phyloP scores from a whole-genome alignment of 2,888 invertebrate species.

The Napeogenes sylphis region DNA sequence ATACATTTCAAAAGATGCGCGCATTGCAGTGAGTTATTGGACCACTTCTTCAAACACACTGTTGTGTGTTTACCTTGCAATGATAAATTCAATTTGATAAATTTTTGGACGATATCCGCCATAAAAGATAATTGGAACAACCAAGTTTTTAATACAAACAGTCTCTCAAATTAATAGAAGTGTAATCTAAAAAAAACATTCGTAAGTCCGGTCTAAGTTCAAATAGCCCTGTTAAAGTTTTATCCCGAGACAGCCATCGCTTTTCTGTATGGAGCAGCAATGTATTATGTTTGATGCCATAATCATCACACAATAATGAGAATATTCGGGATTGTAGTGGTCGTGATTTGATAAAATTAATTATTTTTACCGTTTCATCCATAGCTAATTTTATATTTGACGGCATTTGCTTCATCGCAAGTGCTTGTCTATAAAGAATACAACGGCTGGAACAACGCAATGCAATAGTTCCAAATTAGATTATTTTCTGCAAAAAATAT shows the following conservation, averaged over 20 bases:
- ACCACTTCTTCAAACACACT: conserved; percentile 35
- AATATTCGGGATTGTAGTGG: conserved; percentile 30
- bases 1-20: conserved; percentile 38
- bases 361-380: conserved; percentile 32
- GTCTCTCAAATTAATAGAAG: conserved; percentile 33
- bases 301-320: conserved; percentile 16
- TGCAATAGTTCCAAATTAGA: conserved; percentile 3
- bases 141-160: conserved; percentile 31
- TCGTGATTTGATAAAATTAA: conserved; percentile 34
- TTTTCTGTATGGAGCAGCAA: conserved; percentile 35
- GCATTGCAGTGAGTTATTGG: conserved; percentile 37
- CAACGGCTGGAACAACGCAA: not conserved
- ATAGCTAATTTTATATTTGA: conserved; percentile 30
- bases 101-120: conserved; percentile 33
- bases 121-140: conserved; percentile 32
- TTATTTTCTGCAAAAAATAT: conserved; percentile 29
- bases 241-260: conserved; percentile 37
- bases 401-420: conserved; percentile 31
- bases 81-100: conserved; percentile 32
- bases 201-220: conserved; percentile 36
- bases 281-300: conserved; percentile 32
- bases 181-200: conserved; percentile 32
- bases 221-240: conserved; percentile 33
- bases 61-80: conserved; percentile 39
- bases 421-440: too few species aligned